phyloP scores from a whole-genome alignment of 1,140 invertebrate genomes.

The Patella vulgata region DNA sequence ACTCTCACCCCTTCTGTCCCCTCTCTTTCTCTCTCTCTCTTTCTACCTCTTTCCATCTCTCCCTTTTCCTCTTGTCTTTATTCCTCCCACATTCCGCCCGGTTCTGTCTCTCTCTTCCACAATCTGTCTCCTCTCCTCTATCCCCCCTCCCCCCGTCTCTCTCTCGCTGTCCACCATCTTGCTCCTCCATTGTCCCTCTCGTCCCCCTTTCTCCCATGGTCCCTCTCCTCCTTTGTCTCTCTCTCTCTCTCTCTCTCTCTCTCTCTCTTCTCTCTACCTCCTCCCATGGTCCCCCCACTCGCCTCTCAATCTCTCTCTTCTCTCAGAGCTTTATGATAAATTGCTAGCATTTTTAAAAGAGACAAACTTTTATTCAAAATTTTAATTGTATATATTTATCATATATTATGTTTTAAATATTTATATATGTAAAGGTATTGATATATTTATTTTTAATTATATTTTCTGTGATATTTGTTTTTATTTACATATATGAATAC shows the following conservation, averaged over 20 bases:
- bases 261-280: background rate
- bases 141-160: conserved; percentile 10
- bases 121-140: background rate
- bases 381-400: no score
- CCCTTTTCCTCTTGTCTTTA: background rate
- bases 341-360: no score
- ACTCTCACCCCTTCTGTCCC: background rate
- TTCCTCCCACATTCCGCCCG: background rate
- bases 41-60: background rate
- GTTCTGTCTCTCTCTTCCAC: background rate
- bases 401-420: no score
- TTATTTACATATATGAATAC: no score
- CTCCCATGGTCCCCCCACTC: background rate
- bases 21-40: background rate
- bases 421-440: no score
- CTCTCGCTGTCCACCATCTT: conserved; percentile 5
- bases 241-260: background rate
- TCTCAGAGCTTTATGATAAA: no score
- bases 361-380: no score
- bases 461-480: no score
- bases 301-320: no score
- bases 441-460: no score
- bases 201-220: background rate
- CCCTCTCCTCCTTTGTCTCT: background rate
- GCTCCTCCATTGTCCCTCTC: no score